These are phyloP conservation scores for Hemichromis elongatus DNA, from an alignment of 2,113 vertebrate genomes.

Conservation along the genomic window DNA sequence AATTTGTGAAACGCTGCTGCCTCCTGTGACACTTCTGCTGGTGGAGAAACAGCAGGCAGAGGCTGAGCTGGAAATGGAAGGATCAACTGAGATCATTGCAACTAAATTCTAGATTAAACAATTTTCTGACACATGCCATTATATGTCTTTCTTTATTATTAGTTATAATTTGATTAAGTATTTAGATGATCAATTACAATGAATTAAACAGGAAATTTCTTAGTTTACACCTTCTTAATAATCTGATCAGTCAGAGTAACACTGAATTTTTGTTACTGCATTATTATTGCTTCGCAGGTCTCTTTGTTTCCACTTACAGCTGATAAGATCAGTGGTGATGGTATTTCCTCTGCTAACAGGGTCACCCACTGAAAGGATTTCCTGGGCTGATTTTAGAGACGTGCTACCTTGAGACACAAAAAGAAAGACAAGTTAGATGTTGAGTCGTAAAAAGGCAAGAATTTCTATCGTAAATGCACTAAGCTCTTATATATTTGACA, in stretches of 20 bases:
- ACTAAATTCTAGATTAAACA: not conserved
- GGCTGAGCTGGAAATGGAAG: slow-evolving; percentile 46
- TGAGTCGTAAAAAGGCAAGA: not conserved
- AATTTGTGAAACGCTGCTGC: not conserved
- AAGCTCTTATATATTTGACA: not conserved
- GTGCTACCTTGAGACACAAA: slow-evolving; percentile 12
- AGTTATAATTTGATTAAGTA: not conserved
- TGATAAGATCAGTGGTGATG: slow-evolving; percentile 33
- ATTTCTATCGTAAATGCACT: not conserved
- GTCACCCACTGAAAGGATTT: slow-evolving; percentile 18
- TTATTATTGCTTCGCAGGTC: not conserved
- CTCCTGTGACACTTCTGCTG: not conserved
- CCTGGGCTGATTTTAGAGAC: slow-evolving; percentile 10
- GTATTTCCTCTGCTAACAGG: slow-evolving; percentile 35
- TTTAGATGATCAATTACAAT: not conserved
- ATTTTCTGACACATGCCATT: not conserved
- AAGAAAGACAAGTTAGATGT: not conserved
- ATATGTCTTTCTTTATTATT: not conserved
- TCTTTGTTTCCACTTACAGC: slow-evolving; percentile 46
- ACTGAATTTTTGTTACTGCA: not conserved
- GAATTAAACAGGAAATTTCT: not conserved
- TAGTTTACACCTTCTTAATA: not conserved
- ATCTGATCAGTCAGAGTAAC: not conserved
- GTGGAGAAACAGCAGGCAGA: not conserved
- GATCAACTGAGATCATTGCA: not conserved